phyloP scores from a whole-genome alignment of 2,113 vertebrate species.

The Psilopogon haemacephalus region DNA sequence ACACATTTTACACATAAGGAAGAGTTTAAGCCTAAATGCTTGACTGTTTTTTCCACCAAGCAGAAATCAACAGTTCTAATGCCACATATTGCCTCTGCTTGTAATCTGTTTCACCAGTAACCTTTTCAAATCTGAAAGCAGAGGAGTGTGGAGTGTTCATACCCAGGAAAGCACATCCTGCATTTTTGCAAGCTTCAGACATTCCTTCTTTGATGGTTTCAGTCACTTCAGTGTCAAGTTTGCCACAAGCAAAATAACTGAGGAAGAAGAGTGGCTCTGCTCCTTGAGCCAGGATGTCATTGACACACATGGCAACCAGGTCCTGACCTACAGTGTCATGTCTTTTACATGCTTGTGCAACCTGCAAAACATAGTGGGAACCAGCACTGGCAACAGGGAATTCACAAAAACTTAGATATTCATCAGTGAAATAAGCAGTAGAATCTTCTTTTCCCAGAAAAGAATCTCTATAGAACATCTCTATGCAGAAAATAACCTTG shows the following conservation, averaged over 20 bases:
- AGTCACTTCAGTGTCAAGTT: constrained; percentile 75
- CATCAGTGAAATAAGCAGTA: neutral
- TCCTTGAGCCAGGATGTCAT: constrained; percentile 85
- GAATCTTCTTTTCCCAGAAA: neutral
- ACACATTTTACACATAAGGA: neutral
- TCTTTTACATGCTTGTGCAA: constrained; percentile 80
- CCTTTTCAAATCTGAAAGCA: neutral
- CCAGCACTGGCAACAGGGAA: neutral
- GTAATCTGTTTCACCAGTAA: neutral
- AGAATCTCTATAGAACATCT: neutral
- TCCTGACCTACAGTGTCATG: constrained; percentile 83
- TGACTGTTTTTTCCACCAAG: neutral
- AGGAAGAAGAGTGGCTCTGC: constrained; percentile 92
- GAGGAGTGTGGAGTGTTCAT: neutral
- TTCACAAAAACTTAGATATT: neutral
- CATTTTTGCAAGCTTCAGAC: constrained; percentile 78
- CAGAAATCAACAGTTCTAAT: neutral
- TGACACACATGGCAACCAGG: constrained; percentile 87
- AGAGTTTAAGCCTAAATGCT: neutral
- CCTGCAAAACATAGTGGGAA: constrained; percentile 60
- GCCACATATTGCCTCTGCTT: neutral
- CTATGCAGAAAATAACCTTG: neutral
- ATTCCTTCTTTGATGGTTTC: constrained; percentile 78
- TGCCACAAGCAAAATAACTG: constrained; percentile 80
- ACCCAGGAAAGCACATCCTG: constrained; percentile 85